A percentile compares a stretch with the other conserved stretches of the same genome.
phyloP scores from a whole-genome alignment of 2,113 vertebrate genomes.

The Takifugu bimaculatus region DNA sequence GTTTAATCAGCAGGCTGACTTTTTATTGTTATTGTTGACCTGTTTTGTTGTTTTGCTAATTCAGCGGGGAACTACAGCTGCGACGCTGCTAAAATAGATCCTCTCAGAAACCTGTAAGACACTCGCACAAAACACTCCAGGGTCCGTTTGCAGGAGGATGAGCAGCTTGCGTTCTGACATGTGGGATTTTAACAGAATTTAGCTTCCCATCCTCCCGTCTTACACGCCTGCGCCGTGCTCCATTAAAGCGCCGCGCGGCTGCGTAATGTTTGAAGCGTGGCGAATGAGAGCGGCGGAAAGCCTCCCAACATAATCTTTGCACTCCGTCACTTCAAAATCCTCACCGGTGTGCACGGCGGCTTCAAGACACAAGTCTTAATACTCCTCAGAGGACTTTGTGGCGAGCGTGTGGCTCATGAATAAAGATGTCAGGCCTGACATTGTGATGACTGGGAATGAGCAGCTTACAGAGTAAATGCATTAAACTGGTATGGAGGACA shows the following conservation, averaged over 20 bases:
- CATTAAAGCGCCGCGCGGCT: conserved; percentile 18
- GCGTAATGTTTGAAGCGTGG: conserved; percentile 35
- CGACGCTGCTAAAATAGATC: conserved; percentile 40
- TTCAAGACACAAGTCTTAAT: conserved; percentile 65
- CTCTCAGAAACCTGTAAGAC: conserved; percentile 42
- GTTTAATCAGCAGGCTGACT: conserved; percentile 50
- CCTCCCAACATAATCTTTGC: conserved; percentile 32
- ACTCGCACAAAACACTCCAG: conserved; percentile 42
- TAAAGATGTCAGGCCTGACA: conserved; percentile 69
- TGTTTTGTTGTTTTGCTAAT: conserved; percentile 28
- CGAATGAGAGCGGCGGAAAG: conserved; percentile 29
- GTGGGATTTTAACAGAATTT: conserved; percentile 37
- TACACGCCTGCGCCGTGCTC: background rate
- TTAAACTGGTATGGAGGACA: conserved; percentile 55
- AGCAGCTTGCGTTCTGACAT: conserved; percentile 31
- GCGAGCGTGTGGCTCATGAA: conserved; percentile 67
- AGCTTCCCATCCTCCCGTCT: conserved; percentile 15
- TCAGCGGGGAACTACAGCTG: conserved; percentile 51
- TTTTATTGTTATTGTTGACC: background rate
- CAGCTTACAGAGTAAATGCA: conserved; percentile 70
- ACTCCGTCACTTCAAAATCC: conserved; percentile 43
- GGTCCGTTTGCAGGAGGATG: conserved; percentile 16
- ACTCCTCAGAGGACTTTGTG: conserved; percentile 60
- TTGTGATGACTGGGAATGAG: conserved; percentile 62
- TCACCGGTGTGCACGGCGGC: conserved; percentile 43